A percentile compares a stretch with the other conserved stretches of the same genome.
phyloP scores from a whole-genome alignment of 2,797 vertebrate species.

The Danionella dracula region DNA sequence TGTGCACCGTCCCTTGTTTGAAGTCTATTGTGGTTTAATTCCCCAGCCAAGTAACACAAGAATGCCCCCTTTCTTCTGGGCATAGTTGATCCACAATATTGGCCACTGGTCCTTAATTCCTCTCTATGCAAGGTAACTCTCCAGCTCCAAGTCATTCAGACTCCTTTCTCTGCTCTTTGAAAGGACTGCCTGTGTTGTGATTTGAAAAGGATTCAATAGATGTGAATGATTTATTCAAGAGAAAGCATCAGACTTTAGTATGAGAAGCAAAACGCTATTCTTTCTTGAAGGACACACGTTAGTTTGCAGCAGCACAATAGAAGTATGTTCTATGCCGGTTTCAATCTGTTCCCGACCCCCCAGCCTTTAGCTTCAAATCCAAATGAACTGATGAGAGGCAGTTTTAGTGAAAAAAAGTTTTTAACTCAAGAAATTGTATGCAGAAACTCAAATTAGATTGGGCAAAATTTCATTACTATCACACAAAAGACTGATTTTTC shows the following conservation, averaged over 20 bases:
- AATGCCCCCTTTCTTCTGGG: constrained; percentile 70
- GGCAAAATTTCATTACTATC: constrained; percentile 11
- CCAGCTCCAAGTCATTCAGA: constrained; percentile 73
- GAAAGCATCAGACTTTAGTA: constrained; percentile 65
- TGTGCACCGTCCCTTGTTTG: constrained; percentile 72
- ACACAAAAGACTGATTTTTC: constrained; percentile 41
- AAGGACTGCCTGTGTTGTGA: constrained; percentile 64
- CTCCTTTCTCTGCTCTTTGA: constrained; percentile 67
- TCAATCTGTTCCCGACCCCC: constrained; percentile 53
- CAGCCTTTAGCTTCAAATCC: constrained; percentile 31
- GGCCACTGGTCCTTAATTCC: constrained; percentile 80
- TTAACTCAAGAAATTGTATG: constrained; percentile 15
- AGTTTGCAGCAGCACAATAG: constrained; percentile 55
- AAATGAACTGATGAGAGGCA: constrained; percentile 54
- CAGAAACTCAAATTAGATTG: constrained; percentile 29
- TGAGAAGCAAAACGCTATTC: constrained; percentile 65
- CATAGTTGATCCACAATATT: constrained; percentile 80
- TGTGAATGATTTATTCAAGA: constrained; percentile 74
- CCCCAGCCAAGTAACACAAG: constrained; percentile 76
- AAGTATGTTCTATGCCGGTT: constrained; percentile 62
- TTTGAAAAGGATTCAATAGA: constrained; percentile 75
- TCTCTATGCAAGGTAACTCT: constrained; percentile 73
- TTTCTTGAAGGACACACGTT: constrained; percentile 66
- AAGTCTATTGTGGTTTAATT: constrained; percentile 75
- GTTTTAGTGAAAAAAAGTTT: constrained; percentile 31